Conservation (phyloP, 2,888 invertebrate genomes). For the Ariolimax columbianus region DNA sequence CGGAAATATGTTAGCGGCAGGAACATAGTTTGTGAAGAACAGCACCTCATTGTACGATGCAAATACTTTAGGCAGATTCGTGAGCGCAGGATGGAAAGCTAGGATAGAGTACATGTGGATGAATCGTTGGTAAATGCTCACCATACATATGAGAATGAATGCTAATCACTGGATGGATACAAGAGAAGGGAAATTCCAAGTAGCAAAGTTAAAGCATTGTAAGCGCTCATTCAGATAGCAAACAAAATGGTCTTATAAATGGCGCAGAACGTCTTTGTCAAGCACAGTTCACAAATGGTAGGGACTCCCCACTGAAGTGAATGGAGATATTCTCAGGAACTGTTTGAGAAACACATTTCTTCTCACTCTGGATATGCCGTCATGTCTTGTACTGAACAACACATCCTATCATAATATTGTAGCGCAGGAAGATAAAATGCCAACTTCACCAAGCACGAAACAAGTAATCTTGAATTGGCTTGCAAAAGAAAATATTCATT, state of each 20-base stretch:
- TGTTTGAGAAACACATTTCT: not conserved
- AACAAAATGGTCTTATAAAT: not conserved
- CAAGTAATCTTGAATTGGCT: not conserved
- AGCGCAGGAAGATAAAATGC: not conserved
- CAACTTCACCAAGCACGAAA: slow-evolving; percentile 1
- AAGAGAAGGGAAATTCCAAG: not conserved
- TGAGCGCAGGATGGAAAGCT: too few relatives aligned
- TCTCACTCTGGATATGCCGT: not conserved
- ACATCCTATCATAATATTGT: not conserved
- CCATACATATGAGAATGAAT: not conserved
- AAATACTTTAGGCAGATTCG: too few relatives aligned
- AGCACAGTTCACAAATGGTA: not conserved
- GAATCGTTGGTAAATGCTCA: not conserved
- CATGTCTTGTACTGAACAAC: not conserved
- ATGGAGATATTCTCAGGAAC: not conserved
- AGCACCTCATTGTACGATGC: too few relatives aligned
- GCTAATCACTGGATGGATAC: not conserved
- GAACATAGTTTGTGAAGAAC: too few relatives aligned
- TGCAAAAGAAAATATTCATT: not conserved
- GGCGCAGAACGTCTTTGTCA: not conserved
- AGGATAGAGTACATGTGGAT: not conserved
- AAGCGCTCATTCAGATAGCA: not conserved
- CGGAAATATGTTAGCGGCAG: too few relatives aligned
- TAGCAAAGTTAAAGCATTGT: not conserved
- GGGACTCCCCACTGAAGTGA: not conserved